Percentiles rank a stretch among this genome's conserved stretches.
phyloP scores from a whole-genome alignment of 2,888 invertebrate genomes.

The Drosophila mayaguana region DNA sequence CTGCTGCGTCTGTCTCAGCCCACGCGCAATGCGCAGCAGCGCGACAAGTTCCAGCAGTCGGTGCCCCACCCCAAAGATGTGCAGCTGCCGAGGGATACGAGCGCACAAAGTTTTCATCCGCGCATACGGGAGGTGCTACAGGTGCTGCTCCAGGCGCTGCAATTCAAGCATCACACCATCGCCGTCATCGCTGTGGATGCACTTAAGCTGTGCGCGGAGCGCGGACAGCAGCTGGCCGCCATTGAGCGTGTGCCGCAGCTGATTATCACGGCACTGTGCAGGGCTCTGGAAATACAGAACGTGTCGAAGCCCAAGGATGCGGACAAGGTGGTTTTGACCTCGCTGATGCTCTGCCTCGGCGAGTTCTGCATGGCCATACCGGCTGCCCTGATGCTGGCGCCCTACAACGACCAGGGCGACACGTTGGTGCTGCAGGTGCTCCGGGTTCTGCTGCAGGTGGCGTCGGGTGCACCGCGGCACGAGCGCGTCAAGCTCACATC shows the following conservation, averaged over 20 bases:
- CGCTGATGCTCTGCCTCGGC: conserved; percentile 94
- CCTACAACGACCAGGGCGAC: conserved; percentile 82
- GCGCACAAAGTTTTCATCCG: conserved; percentile 73
- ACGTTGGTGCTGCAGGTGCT: conserved; percentile 89
- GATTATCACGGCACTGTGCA: conserved; percentile 83
- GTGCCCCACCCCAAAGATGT: conserved; percentile 74
- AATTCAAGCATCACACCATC: conserved; percentile 85
- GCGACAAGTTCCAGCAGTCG: conserved; percentile 71
- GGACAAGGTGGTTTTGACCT: conserved; percentile 85
- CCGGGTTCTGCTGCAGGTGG: conserved; percentile 87
- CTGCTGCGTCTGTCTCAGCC: conserved; percentile 82
- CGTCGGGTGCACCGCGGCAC: conserved; percentile 82
- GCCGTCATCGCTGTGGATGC: conserved; percentile 84
- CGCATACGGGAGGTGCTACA: conserved; percentile 84
- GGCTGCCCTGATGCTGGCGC: conserved; percentile 87
- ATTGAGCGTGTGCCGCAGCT: conserved; percentile 83
- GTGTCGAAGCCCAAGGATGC: conserved; percentile 83
- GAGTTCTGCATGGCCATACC: conserved; percentile 97
- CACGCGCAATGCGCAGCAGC: conserved; percentile 1
- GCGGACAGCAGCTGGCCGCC: conserved; percentile 80
- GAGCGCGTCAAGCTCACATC: conserved; percentile 83
- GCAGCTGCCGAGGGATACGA: conserved; percentile 39
- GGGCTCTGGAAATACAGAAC: conserved; percentile 84
- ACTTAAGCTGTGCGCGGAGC: conserved; percentile 83
- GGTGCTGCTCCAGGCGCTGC: conserved; percentile 84